Base-by-base conservation (phyloP, 2,888 invertebrate genomes). In the Eupithecia tripunctaria region DNA sequence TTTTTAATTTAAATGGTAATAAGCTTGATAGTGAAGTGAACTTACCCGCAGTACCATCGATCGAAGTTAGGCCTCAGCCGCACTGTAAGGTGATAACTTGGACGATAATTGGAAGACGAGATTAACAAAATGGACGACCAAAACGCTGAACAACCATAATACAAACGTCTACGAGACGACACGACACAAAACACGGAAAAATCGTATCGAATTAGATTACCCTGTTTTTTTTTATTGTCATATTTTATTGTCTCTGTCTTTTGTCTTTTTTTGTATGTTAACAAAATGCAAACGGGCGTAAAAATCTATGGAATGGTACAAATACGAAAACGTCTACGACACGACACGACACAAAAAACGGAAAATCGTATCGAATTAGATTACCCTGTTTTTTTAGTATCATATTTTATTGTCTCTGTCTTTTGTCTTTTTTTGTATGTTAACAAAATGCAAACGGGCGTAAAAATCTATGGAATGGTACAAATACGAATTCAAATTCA, bases 1-100 rank as follows among this genome's bases (percentile, higher is more conserved):
- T n/a, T n/a, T n/a, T 38, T 14, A 0, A 14, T 14, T 6, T 18
- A 43, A 18, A 43, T 6, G 43, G n/a, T 7, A 8, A n/a, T n/a
- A n/a, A 47, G n/a, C n/a, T n/a, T 47, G 2, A 47, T n/a, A n/a
- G 47, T 47, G n/a, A 6, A 47, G n/a, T 12, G 21, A 51, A 51
- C n/a, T n/a, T 51, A 51, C 51, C 51, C 51, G 51, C 51, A 51
- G 21, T 51, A 21, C 51, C 21, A 51, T 51, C 51, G 51, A 51
- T 51, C 21, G 21, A 21, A 1, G 51, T 51, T 51, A 21, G 2
- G 3, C 1, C 10, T 8, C 51, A 12, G 51, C 51, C 21, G 51
- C 51, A 51, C n/a, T 51, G 51, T 10, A 12, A 51, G n/a, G 21
- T 21, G 47, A 21, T 51, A n/a, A 2, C n/a, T 51, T 51, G 10